phyloP scores from a whole-genome alignment of 2,888 invertebrate species.

The Orchesella flavescens region DNA sequence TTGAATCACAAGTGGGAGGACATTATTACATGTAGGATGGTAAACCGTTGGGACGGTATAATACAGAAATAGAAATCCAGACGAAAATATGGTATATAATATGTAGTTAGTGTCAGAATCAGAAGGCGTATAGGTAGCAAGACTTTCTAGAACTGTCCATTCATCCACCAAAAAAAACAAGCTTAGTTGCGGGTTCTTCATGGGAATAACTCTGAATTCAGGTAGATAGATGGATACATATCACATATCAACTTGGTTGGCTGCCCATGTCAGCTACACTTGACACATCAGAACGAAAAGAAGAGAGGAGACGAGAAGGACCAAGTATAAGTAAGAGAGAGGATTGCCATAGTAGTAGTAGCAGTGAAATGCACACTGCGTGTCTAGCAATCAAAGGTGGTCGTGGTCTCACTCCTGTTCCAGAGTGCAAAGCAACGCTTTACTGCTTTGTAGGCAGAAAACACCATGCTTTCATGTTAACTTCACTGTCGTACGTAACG shows the following conservation, averaged over 20 bases:
- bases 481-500: neutral
- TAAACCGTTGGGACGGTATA: too few relatives aligned
- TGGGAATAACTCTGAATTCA: constrained; percentile 28
- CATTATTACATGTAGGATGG: constrained; percentile 2
- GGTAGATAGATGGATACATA: constrained; percentile 42
- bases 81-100: neutral
- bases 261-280: constrained; percentile 64
- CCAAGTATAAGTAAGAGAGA: neutral
- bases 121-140: too few relatives aligned
- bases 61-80: neutral
- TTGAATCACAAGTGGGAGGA: constrained; percentile 58
- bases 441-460: neutral
- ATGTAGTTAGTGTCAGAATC: neutral
- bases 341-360: neutral
- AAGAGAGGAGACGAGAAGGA: neutral
- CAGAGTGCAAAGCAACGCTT: neutral
- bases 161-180: constrained; percentile 18
- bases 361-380: neutral
- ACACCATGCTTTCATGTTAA: neutral
- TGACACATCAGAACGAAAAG: constrained; percentile 43
- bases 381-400: neutral
- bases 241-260: constrained; percentile 49
- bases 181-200: constrained; percentile 25
- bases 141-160: neutral
- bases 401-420: constrained; percentile 2